phyloP scores from a whole-genome alignment of 2,113 vertebrate species.

The Uropsilus gracilis region DNA sequence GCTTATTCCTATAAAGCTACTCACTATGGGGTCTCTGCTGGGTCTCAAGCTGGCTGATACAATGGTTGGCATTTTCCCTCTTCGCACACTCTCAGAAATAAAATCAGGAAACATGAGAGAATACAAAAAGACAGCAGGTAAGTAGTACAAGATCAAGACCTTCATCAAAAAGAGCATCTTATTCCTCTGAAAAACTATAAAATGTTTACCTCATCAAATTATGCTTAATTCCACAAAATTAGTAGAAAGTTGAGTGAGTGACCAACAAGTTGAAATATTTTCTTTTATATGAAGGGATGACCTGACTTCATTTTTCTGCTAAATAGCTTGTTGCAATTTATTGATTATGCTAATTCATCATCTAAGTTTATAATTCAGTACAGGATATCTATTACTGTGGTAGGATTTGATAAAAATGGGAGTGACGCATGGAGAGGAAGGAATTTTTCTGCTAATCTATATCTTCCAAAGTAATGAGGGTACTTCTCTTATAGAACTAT shows the following conservation, averaged over 20 bases:
- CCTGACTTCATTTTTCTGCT: not conserved
- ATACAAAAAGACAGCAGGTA: constrained; percentile 70
- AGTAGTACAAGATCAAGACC: constrained; percentile 68
- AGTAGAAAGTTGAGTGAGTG: not conserved
- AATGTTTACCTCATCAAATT: constrained; percentile 42
- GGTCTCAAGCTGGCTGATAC: constrained; percentile 57
- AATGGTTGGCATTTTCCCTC: constrained; percentile 74
- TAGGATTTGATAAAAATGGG: not conserved
- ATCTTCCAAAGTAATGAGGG: not conserved
- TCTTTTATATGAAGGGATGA: not conserved
- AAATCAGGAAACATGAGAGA: constrained; percentile 73
- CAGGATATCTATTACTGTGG: not conserved
- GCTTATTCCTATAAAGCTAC: no score
- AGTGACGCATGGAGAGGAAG: not conserved
- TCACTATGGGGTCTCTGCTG: not conserved
- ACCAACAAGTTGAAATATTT: not conserved
- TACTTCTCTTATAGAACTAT: not conserved
- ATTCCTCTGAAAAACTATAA: constrained; percentile 49
- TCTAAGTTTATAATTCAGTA: not conserved
- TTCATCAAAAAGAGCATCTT: constrained; percentile 68
- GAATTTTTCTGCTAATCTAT: not conserved
- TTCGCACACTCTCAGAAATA: constrained; percentile 77
- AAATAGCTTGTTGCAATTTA: not conserved
- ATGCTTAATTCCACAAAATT: constrained; percentile 33
- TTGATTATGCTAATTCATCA: not conserved